Percentiles rank a stretch among this genome's conserved stretches.
Conservation (phyloP, 92 coral and sea anemone genomes). For the Heteractis magnifica region DNA sequence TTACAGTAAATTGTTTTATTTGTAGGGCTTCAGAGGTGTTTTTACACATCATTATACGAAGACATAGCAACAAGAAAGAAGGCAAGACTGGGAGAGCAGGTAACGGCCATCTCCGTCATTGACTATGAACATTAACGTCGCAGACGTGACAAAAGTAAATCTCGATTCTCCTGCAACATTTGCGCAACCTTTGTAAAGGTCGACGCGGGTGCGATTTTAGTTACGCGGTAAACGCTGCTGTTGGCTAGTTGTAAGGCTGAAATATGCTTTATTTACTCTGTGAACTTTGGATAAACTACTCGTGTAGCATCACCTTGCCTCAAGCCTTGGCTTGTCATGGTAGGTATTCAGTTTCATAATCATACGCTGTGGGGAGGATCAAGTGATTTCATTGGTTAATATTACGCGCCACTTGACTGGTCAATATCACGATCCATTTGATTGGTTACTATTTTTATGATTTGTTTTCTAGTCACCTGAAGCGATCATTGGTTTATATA, state of each 20-base stretch:
- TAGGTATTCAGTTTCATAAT: neutral
- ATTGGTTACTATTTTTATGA: too few relatives aligned
- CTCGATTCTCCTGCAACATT: too few relatives aligned
- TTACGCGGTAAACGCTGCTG: too few relatives aligned
- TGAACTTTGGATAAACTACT: neutral
- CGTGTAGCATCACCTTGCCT: neutral
- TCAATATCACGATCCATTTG: neutral
- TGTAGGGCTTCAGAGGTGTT: conserved; percentile 70
- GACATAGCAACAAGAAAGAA: conserved; percentile 73
- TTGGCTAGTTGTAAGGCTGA: too few relatives aligned
- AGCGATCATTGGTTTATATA: conserved; percentile 74
- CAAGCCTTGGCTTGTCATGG: neutral
- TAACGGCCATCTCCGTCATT: neutral
- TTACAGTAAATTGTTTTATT: neutral
- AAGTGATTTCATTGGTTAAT: neutral
- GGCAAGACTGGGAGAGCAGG: conserved; percentile 84
- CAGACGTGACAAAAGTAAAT: too few relatives aligned
- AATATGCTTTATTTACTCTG: too few relatives aligned
- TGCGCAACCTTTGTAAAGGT: too few relatives aligned
- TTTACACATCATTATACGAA: conserved; percentile 61
- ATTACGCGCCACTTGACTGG: neutral
- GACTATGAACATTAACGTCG: too few relatives aligned
- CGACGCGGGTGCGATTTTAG: too few relatives aligned
- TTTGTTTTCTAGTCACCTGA: conserved; percentile 73
- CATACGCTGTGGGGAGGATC: neutral